Evolutionary conservation across 2,888 invertebrate species (phyloP).

Genomic region (Brachyptera putata): DNA sequence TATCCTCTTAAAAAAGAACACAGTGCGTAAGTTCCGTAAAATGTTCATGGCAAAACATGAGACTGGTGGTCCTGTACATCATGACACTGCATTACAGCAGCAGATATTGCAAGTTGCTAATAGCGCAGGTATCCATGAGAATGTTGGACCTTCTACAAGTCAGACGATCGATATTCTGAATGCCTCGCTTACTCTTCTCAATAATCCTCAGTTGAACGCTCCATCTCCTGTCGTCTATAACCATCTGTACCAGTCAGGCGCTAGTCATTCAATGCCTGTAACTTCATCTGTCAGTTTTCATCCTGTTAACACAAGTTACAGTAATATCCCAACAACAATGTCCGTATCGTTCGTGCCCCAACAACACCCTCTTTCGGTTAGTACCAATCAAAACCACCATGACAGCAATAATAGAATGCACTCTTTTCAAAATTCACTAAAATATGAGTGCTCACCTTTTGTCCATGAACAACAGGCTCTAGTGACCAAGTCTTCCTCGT

Average conservation of each 20-base stretch:
- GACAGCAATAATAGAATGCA: background rate
- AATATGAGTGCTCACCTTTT: background rate
- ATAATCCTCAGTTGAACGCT: slow-evolving; percentile 31
- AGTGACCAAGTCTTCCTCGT: background rate
- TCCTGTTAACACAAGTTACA: slow-evolving; percentile 24
- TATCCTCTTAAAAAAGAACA: slow-evolving; percentile 36
- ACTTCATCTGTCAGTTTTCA: too few relatives aligned
- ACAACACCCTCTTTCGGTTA: slow-evolving; percentile 30
- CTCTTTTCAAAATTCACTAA: background rate
- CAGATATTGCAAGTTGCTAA: too few relatives aligned
- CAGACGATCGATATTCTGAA: slow-evolving; percentile 35
- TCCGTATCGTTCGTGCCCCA: slow-evolving; percentile 30
- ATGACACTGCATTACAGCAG: background rate
- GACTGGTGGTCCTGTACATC: background rate
- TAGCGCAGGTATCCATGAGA: too few relatives aligned
- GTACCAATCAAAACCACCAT: slow-evolving; percentile 33
- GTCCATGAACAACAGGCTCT: background rate
- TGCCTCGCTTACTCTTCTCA: slow-evolving; percentile 27
- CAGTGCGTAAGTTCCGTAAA: slow-evolving; percentile 38
- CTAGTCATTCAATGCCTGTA: slow-evolving; percentile 9
- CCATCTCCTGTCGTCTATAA: slow-evolving; percentile 30
- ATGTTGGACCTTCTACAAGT: slow-evolving; percentile 7
- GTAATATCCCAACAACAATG: slow-evolving; percentile 26
- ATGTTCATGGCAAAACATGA: slow-evolving; percentile 32
- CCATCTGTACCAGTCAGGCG: slow-evolving; percentile 29